Evolutionary conservation across 2,113 vertebrate species (phyloP).

Genomic region (Dunckerocampus dactyliophorus): DNA sequence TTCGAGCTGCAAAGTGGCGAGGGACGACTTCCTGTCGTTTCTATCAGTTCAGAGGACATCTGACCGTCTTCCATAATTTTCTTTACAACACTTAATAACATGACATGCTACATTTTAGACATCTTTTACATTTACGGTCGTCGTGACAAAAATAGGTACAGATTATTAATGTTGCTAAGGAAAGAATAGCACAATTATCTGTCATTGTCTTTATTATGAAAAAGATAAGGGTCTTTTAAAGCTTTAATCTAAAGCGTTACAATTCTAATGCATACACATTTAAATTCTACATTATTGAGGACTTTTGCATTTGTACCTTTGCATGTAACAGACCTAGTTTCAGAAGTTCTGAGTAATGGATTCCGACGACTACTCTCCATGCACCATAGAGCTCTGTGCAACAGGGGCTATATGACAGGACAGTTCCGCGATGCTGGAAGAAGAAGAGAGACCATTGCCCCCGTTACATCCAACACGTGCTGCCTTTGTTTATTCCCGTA

Average conservation of each 20-base stretch:
- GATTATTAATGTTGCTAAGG: no score
- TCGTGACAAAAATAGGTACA: no score
- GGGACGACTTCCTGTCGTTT: background rate
- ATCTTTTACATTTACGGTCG: background rate
- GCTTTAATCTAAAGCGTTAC: background rate
- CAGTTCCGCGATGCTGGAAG: background rate
- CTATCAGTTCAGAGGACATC: background rate
- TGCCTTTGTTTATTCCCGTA: background rate
- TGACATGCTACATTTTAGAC: background rate
- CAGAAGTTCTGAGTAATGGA: slow-evolving; percentile 2
- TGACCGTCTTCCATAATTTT: background rate
- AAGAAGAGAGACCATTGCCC: background rate
- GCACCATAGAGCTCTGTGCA: background rate
- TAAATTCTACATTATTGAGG: slow-evolving; percentile 1
- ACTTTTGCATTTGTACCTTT: background rate
- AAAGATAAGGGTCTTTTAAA: no score
- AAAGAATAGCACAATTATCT: no score
- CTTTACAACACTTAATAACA: background rate
- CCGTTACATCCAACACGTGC: background rate
- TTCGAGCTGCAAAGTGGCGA: no score
- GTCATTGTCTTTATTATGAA: no score
- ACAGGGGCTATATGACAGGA: background rate
- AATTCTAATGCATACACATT: background rate
- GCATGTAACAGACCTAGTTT: background rate
- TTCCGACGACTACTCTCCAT: no score